Evolutionary conservation across 2,797 vertebrate genomes (phyloP).

Genomic region (Vespertilio murinus): DNA sequence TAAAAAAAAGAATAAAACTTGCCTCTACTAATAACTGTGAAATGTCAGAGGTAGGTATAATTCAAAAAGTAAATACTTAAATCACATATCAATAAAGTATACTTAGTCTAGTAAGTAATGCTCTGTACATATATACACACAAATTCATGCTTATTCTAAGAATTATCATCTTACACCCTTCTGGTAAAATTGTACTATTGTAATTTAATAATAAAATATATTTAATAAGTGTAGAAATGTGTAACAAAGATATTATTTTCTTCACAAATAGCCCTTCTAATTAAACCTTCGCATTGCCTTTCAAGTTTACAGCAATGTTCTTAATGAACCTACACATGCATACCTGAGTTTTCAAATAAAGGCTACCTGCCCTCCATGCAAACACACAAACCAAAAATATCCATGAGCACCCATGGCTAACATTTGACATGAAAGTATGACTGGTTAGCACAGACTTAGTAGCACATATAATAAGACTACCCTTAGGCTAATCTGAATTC

Average conservation of each 20-base stretch:
- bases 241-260: not conserved
- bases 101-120: slow-evolving; percentile 17
- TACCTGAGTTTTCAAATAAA: not conserved
- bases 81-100: slow-evolving; percentile 5
- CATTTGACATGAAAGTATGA: not conserved
- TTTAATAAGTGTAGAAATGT: not conserved
- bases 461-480: not conserved
- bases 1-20: not conserved
- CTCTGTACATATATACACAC: not conserved
- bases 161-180: not conserved
- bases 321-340: not conserved
- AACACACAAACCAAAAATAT: not conserved
- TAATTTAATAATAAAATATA: slow-evolving; percentile 25
- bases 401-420: not conserved
- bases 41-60: slow-evolving; percentile 12
- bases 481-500: not conserved
- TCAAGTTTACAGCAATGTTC: not conserved
- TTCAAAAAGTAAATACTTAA: not conserved
- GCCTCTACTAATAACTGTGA: not conserved
- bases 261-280: not conserved
- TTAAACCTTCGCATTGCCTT: not conserved
- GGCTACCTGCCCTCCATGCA: not conserved
- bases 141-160: not conserved
- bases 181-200: not conserved
- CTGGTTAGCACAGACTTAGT: not conserved